phyloP scores from a whole-genome alignment of 2,888 invertebrate species.

The Empis stercorea region DNA sequence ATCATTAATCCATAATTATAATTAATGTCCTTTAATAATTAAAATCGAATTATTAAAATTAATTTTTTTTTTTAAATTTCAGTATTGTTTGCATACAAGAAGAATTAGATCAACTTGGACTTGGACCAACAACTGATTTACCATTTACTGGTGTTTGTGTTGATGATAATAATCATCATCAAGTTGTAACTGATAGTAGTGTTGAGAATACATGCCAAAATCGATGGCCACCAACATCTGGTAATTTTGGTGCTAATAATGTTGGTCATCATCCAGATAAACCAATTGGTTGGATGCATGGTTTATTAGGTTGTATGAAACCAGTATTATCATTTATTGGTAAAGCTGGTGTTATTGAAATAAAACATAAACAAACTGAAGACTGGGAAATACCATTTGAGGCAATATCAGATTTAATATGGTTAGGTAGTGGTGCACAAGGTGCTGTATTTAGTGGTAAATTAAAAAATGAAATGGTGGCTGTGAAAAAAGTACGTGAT shows the following conservation, averaged over 20 bases:
- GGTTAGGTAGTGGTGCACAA: conserved; percentile 91
- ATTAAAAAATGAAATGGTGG: conserved; percentile 71
- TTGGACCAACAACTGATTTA: conserved; percentile 25
- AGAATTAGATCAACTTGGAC: conserved; percentile 43
- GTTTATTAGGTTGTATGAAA: conserved; percentile 76
- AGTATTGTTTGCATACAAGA: conserved; percentile 55
- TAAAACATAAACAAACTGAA: conserved; percentile 47
- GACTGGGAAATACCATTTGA: conserved; percentile 96
- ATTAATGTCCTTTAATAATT: too few species aligned
- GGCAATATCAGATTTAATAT: conserved; percentile 71
- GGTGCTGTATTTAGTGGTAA: conserved; percentile 88
- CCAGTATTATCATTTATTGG: conserved; percentile 80
- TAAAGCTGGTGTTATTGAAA: conserved; percentile 57
- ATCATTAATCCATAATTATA: too few species aligned
- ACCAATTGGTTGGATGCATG: conserved; percentile 61
- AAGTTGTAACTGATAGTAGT: conserved; percentile 33
- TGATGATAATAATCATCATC: conserved; percentile 17
- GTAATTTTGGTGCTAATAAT: conserved; percentile 17
- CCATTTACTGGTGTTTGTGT: conserved; percentile 23
- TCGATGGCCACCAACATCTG: conserved; percentile 35
- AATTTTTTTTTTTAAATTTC: conserved; percentile 20
- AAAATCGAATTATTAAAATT: too few species aligned
- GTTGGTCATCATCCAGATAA: conserved; percentile 31
- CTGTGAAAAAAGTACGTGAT: conserved; percentile 91
- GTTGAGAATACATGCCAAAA: conserved; percentile 35